Evolutionary conservation across 2,888 invertebrate species (phyloP), one percentile per base, ranked within the genome.

Genomic region (Lasioglossum lativentre): DNA sequence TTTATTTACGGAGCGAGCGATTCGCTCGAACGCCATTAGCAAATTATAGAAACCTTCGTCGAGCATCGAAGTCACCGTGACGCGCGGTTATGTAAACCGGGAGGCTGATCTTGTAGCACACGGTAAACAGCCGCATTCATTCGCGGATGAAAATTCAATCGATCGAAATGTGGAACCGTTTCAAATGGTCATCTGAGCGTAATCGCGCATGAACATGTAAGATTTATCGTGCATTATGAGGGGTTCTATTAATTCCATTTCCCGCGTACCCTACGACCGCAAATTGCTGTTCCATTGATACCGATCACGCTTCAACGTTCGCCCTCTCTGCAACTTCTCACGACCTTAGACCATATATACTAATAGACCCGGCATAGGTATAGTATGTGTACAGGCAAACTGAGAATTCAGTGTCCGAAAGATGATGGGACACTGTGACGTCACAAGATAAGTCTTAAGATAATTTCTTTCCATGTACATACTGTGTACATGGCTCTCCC

Each of bases 141-240:
- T 66, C 45, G 73, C 66, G 72, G 66, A 78, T 72, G 75, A 78
- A n/a, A 78, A 82, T 78, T 68, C 42, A 75, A 78, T 82, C 78
- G 75, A 78, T 82, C 72, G 78, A 70, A 78, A 82, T 42, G 71
- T 42, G 72, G 70, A 30, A 52, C 47, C 19, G 56, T 59, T 76
- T 75, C 52, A 16, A 63, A 34, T 66, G 68, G 75, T 66, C 72
- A 68, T 73, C 34, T 47, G 75, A 66, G 77, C 73, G 74, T 74
- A 81, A 68, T 81, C 84, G 59, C 84, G 81, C 83, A 74, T 84
- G 47, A 81, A 75, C 38, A 71, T 70, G 74, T 38, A 71, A 78
- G 74, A 82, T 78, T 78, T 52, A 83, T 72, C 70, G 75, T 77
- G 47, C 75, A 82, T 76, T 68, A 76, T 34, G 38, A 68, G 59